Conservation (phyloP, 1,140 invertebrate genomes). For the Bombus difficillimus region DNA sequence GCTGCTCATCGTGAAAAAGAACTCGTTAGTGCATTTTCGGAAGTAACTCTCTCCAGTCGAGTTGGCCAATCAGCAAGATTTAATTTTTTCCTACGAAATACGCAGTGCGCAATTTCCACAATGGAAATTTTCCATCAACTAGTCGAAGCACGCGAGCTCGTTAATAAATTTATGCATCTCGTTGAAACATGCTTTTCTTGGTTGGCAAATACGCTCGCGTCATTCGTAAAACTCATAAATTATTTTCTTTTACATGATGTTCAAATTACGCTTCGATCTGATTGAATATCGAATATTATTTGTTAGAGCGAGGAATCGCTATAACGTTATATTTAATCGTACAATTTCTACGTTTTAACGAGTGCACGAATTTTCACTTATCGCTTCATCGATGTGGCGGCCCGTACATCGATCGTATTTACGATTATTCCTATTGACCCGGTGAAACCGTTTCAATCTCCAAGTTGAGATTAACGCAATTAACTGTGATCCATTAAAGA, state of each 20-base stretch:
- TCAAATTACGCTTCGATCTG: not conserved
- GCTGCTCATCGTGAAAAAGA: not conserved
- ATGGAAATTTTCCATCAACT: constrained; percentile 15
- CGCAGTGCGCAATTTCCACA: constrained; percentile 33
- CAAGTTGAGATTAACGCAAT: not conserved
- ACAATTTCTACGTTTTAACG: not conserved
- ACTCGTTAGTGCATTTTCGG: not conserved
- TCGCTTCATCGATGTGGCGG: not conserved
- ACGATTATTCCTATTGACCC: not conserved
- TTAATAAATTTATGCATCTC: constrained; percentile 37
- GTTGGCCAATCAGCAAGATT: not conserved
- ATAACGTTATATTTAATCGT: not conserved
- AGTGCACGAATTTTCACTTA: not conserved
- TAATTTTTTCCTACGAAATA: not conserved
- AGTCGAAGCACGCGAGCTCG: constrained; percentile 7
- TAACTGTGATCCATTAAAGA: not conserved
- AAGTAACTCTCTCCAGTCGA: not conserved
- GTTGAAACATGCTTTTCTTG: constrained; percentile 10
- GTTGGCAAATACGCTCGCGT: not conserved
- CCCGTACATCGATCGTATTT: not conserved
- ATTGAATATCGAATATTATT: not conserved
- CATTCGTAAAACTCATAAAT: not conserved
- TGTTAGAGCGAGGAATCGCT: not conserved
- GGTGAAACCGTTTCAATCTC: not conserved
- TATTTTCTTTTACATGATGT: not conserved